Percentiles rank a stretch among this genome's conserved stretches.
These are phyloP conservation scores for Polydrusus tereticollis DNA, from an alignment of 2,888 invertebrate genomes.

Conservation along the genomic window DNA sequence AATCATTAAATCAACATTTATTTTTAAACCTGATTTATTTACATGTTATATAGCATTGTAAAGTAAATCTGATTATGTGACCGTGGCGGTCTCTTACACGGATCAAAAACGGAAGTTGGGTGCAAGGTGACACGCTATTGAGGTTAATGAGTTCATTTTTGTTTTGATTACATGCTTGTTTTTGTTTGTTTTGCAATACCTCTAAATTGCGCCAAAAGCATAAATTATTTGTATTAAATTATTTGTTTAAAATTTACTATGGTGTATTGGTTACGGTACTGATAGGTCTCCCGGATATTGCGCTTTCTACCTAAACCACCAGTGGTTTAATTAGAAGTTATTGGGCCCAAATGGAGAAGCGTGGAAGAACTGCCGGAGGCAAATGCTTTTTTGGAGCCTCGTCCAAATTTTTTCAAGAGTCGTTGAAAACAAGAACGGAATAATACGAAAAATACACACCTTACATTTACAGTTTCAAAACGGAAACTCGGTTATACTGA, in stretches of 20 bases:
- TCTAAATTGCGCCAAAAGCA: background rate
- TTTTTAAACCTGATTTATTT: conserved; percentile 13
- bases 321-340: no score
- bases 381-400: no score
- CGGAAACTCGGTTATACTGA: no score
- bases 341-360: no score
- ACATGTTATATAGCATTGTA: conserved; percentile 7
- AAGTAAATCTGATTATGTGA: conserved; percentile 12
- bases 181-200: conserved; percentile 18
- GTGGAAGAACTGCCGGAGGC: no score
- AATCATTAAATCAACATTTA: conserved; percentile 10
- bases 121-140: conserved; percentile 31
- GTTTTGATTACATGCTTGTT: conserved; percentile 12
- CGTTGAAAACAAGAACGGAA: no score
- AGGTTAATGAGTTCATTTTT: conserved; percentile 33
- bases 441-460: no score
- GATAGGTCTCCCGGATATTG: no score
- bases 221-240: background rate
- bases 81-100: conserved; percentile 8
- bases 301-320: no score
- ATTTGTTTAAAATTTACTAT: background rate
- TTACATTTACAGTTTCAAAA: no score
- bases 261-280: background rate
- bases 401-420: no score
- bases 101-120: conserved; percentile 16